Conservation (phyloP, 2,888 invertebrate genomes). For the Folsomia manolachei region DNA sequence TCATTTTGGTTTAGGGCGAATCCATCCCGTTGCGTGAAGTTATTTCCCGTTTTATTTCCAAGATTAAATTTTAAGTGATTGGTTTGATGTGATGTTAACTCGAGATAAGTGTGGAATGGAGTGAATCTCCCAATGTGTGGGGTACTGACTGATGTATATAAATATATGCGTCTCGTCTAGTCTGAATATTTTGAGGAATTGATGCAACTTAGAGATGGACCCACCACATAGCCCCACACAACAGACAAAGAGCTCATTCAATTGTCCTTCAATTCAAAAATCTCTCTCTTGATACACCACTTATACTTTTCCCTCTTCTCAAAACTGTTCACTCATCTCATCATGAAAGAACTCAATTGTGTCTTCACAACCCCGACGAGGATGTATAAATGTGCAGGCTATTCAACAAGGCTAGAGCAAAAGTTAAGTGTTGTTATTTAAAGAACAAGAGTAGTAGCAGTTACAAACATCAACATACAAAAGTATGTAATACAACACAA, state of each 20-base stretch:
- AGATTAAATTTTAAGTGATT: background rate
- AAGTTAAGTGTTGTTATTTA: background rate
- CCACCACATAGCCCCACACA: background rate
- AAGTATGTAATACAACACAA: background rate
- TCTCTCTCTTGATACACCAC: background rate
- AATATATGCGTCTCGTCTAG: background rate
- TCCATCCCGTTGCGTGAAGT: background rate
- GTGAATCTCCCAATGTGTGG: background rate
- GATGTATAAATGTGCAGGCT: background rate
- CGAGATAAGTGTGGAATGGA: background rate
- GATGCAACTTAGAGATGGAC: too few relatives aligned
- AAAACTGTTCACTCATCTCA: background rate
- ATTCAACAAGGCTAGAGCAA: too few relatives aligned
- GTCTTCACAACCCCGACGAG: background rate
- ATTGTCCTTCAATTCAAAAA: slow-evolving; percentile 3
- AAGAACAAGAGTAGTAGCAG: background rate
- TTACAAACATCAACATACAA: background rate
- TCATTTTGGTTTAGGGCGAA: background rate
- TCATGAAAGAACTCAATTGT: slow-evolving; percentile 2
- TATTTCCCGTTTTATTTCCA: too few relatives aligned
- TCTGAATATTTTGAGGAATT: background rate
- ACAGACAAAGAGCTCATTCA: slow-evolving; percentile 3
- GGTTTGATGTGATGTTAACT: background rate
- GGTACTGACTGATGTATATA: too few relatives aligned
- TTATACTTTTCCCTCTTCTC: background rate